These are phyloP conservation scores for Poicephalus meyeri DNA, from an alignment of 2,113 vertebrate genomes.

Conservation along the genomic window DNA sequence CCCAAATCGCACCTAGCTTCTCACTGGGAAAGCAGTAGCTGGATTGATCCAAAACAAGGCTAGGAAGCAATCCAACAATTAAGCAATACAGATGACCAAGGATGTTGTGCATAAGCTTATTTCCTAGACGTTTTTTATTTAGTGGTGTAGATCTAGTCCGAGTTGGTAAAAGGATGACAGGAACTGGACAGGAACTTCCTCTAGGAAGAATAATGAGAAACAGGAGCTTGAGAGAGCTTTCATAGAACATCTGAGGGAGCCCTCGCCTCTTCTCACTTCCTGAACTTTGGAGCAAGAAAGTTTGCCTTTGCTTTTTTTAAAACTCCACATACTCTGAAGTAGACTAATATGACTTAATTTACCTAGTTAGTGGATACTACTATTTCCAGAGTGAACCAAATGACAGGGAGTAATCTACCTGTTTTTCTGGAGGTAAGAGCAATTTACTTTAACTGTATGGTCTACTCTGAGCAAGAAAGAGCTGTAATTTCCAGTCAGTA, in stretches of 20 bases:
- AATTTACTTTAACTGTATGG: background rate
- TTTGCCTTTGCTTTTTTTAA: background rate
- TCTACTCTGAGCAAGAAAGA: background rate
- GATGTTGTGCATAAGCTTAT: background rate
- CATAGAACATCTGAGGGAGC: background rate
- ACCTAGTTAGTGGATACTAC: background rate
- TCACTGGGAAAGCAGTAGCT: background rate
- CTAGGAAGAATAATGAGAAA: background rate
- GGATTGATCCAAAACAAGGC: background rate
- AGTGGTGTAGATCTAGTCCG: background rate
- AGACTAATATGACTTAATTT: background rate
- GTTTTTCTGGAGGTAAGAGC: background rate
- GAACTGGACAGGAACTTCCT: background rate
- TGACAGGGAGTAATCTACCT: background rate
- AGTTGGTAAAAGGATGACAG: background rate
- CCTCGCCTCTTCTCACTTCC: background rate
- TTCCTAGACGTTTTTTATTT: background rate
- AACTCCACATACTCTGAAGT: background rate
- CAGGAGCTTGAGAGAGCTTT: background rate
- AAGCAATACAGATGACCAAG: background rate
- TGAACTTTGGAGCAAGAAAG: background rate
- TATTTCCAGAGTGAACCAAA: background rate
- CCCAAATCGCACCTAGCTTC: background rate
- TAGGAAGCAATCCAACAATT: background rate
- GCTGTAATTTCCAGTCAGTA: background rate